Conservation (phyloP, 1,140 invertebrate genomes). For the Uloborus diversus region DNA sequence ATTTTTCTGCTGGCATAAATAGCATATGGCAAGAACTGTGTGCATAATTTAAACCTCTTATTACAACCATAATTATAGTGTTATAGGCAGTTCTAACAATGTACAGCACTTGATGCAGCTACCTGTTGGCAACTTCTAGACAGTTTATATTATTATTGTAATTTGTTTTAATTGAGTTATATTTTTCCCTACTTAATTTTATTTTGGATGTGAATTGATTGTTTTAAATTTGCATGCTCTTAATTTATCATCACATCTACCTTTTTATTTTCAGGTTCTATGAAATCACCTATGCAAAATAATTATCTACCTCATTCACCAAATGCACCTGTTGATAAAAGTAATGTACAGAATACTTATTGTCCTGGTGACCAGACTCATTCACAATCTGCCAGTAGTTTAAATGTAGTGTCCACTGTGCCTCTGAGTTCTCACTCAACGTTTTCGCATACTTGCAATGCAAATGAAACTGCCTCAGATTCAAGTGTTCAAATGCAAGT, state of each 20-base stretch:
- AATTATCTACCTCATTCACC: conserved; percentile 56
- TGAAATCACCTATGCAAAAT: conserved; percentile 55
- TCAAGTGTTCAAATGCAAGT: conserved; percentile 35
- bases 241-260: no score
- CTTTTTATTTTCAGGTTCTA: conserved; percentile 19
- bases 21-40: no score
- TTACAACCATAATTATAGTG: no score
- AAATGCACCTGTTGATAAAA: conserved; percentile 43
- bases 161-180: no score
- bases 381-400: conserved; percentile 47
- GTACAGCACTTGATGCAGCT: no score
- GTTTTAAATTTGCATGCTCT: no score
- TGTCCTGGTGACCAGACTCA: conserved; percentile 45
- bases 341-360: conserved; percentile 28
- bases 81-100: no score
- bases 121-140: no score
- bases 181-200: not conserved
- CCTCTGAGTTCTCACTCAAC: conserved; percentile 46
- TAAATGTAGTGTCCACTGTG: conserved; percentile 48
- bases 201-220: no score
- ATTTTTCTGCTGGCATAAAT: no score
- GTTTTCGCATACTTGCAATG: conserved; percentile 43
- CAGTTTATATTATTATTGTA: no score
- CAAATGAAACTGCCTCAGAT: conserved; percentile 46
- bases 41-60: no score